A percentile compares a stretch with the other conserved stretches of the same genome.
These are phyloP conservation scores for Lepidonotus clava DNA, from an alignment of 2,888 invertebrate species.

Conservation along the genomic window DNA sequence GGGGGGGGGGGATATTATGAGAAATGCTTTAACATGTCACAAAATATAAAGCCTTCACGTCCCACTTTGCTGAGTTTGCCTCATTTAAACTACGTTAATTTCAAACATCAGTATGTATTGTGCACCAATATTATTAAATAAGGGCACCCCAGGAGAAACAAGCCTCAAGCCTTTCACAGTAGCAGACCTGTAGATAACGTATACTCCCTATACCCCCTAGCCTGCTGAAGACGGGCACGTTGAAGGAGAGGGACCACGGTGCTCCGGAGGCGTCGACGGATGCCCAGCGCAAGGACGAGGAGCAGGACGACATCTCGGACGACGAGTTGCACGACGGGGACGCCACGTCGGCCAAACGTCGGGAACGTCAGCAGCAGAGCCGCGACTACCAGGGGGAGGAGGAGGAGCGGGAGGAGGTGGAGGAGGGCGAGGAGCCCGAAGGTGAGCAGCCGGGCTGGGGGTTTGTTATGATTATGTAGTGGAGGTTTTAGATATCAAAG, in stretches of 20 bases:
- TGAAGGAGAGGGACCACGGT: slow-evolving; percentile 67
- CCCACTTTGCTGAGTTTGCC: too few species aligned
- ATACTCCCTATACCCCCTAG: too few species aligned
- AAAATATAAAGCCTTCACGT: too few species aligned
- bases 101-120: too few species aligned
- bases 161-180: too few species aligned
- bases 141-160: too few species aligned
- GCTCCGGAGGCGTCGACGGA: neutral
- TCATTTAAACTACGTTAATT: too few species aligned
- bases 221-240: neutral
- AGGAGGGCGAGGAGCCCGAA: slow-evolving; percentile 56
- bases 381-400: slow-evolving; percentile 81
- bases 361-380: slow-evolving; percentile 69
- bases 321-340: slow-evolving; percentile 85
- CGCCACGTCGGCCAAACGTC: slow-evolving; percentile 83
- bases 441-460: slow-evolving; percentile 46
- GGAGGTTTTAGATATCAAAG: neutral
- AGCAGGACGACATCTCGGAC: slow-evolving; percentile 80
- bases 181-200: too few species aligned
- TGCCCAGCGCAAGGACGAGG: slow-evolving; percentile 80
- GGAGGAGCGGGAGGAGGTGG: slow-evolving; percentile 76
- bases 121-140: too few species aligned
- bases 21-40: too few species aligned
- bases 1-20: too few species aligned
- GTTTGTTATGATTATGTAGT: neutral